Percentiles rank a stretch among this genome's conserved stretches.
These are phyloP conservation scores for Muscicapa striata DNA, from an alignment of 2,797 vertebrate genomes.

Conservation along the genomic window DNA sequence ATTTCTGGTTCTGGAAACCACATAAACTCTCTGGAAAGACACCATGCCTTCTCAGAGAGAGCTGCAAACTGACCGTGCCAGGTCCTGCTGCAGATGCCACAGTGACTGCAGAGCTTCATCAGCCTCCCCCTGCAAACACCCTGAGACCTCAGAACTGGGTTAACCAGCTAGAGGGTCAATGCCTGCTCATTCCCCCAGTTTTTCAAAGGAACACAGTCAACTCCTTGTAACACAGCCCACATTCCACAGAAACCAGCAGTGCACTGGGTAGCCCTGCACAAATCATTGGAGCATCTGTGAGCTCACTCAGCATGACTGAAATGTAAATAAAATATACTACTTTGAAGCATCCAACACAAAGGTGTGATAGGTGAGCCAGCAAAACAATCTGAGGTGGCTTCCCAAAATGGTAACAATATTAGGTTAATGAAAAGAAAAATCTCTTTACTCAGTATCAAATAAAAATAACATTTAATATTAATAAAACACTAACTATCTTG, in stretches of 20 bases:
- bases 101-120: not conserved
- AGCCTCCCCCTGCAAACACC: accelerated
- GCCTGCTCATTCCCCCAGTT: not conserved
- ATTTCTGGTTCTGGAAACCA: not conserved
- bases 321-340: not conserved
- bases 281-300: not conserved
- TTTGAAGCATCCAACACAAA: not conserved
- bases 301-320: not conserved
- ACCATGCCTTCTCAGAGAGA: not conserved
- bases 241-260: not conserved
- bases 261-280: not conserved
- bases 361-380: not conserved
- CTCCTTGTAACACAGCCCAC: accelerated
- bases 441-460: not conserved
- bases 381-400: not conserved
- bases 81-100: not conserved
- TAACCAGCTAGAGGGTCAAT: accelerated
- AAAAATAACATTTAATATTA: not conserved
- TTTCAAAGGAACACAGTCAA: not conserved
- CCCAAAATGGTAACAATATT: not conserved
- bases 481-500: not conserved
- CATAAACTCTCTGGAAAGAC: not conserved
- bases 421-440: not conserved
- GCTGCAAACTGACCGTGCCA: not conserved
- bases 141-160: not conserved